These are phyloP conservation scores for Caenorhabditis remanei DNA, from an alignment of 1,140 invertebrate species.

Conservation along the genomic window DNA sequence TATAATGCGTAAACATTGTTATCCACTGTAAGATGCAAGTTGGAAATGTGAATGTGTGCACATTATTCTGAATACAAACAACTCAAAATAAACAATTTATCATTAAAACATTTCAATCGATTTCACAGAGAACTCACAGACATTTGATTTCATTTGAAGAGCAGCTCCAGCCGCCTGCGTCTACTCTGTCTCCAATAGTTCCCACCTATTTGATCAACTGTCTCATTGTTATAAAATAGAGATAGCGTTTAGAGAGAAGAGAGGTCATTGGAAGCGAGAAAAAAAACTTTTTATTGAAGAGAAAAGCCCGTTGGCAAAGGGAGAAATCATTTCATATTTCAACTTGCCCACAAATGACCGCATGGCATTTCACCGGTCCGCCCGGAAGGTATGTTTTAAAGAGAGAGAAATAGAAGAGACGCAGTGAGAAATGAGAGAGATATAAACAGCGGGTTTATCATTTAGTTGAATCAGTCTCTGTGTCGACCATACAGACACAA, in stretches of 20 bases:
- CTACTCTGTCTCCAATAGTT: conserved; percentile 21
- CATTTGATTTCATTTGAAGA: neutral
- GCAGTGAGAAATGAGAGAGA: neutral
- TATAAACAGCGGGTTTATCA: neutral
- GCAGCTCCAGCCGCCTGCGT: conserved; percentile 11
- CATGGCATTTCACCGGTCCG: conserved; percentile 42
- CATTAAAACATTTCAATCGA: too few species aligned
- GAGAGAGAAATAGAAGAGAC: neutral
- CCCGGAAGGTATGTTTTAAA: conserved; percentile 42
- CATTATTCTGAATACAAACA: neutral
- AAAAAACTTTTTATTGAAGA: neutral
- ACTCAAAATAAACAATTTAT: conserved; percentile 29
- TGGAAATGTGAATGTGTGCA: neutral
- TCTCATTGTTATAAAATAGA: conserved; percentile 1
- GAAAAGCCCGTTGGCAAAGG: neutral
- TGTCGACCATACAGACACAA: neutral
- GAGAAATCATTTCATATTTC: neutral
- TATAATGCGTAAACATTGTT: too few species aligned
- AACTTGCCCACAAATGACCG: conserved; percentile 14
- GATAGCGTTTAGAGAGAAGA: conserved; percentile 1
- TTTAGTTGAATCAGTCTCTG: conserved; percentile 1
- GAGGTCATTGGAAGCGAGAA: neutral
- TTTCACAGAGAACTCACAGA: neutral
- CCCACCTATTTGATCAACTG: conserved; percentile 36
- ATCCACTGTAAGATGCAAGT: too few species aligned